A percentile compares a stretch with the other conserved stretches of the same genome.
Conservation (phyloP, 2,888 invertebrate species). For the Erynnis tages region DNA sequence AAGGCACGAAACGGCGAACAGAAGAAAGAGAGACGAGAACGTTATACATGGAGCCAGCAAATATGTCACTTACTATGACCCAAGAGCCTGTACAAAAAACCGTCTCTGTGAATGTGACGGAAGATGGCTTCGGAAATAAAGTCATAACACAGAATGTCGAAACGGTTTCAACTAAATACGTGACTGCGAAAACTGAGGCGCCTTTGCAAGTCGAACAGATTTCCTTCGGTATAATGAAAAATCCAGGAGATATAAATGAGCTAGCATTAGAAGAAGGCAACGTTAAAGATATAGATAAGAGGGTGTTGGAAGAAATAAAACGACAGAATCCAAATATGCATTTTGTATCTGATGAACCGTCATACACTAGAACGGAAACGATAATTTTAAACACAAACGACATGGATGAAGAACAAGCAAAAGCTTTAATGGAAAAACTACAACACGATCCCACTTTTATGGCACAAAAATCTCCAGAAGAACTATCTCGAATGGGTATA, state of each 20-base stretch:
- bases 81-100: constrained; percentile 76
- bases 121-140: constrained; percentile 76
- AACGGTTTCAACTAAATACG: constrained; percentile 66
- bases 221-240: constrained; percentile 70
- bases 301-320: constrained; percentile 69
- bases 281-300: constrained; percentile 66
- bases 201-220: constrained; percentile 75
- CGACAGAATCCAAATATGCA: constrained; percentile 72
- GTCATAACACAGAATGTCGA: constrained; percentile 75
- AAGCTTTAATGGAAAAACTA: constrained; percentile 69
- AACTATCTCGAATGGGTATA: constrained; percentile 67
- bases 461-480: constrained; percentile 70
- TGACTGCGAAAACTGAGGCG: constrained; percentile 64
- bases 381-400: constrained; percentile 79
- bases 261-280: constrained; percentile 69
- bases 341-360: constrained; percentile 70
- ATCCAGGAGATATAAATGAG: constrained; percentile 60
- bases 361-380: constrained; percentile 73
- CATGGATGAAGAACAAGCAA: constrained; percentile 70
- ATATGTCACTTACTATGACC: constrained; percentile 69
- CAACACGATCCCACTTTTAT: constrained; percentile 74
- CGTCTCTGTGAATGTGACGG: constrained; percentile 73
- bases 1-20: constrained; percentile 61
- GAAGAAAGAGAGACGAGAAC: constrained; percentile 65
- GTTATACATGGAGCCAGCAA: constrained; percentile 72